phyloP scores from a whole-genome alignment of 2,888 invertebrate genomes.

The Parasteatoda lunata region DNA sequence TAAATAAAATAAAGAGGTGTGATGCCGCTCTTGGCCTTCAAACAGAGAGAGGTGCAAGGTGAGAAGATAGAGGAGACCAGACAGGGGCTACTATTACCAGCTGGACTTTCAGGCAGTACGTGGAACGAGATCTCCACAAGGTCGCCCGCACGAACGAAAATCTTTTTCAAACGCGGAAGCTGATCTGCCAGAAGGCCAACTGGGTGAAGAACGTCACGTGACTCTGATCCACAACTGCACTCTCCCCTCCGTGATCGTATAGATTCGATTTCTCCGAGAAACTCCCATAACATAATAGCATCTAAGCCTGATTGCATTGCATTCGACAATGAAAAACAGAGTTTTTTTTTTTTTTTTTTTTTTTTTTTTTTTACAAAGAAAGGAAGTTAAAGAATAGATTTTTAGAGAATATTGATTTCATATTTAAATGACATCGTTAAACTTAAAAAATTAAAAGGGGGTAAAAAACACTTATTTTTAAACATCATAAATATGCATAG shows the following conservation, averaged over 20 bases:
- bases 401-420: too few relatives aligned
- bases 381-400: too few relatives aligned
- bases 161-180: constrained; percentile 54
- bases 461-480: too few relatives aligned
- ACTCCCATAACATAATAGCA: not conserved
- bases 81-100: constrained; percentile 29
- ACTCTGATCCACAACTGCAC: constrained; percentile 13
- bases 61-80: constrained; percentile 19
- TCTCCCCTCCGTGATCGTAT: not conserved
- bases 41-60: constrained; percentile 17
- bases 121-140: constrained; percentile 59
- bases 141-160: constrained; percentile 34
- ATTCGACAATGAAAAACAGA: too few relatives aligned
- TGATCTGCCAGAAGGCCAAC: constrained; percentile 27
- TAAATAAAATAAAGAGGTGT: not conserved
- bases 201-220: constrained; percentile 42
- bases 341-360: too few relatives aligned
- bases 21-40: constrained; percentile 31
- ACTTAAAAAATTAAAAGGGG: too few relatives aligned
- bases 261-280: not conserved
- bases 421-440: too few relatives aligned
- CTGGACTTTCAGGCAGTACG: constrained; percentile 2
- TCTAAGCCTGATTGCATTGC: too few relatives aligned
- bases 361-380: too few relatives aligned
- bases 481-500: too few relatives aligned